phyloP scores from a whole-genome alignment of 2,797 vertebrate species.

The Hozukius guyotensis region DNA sequence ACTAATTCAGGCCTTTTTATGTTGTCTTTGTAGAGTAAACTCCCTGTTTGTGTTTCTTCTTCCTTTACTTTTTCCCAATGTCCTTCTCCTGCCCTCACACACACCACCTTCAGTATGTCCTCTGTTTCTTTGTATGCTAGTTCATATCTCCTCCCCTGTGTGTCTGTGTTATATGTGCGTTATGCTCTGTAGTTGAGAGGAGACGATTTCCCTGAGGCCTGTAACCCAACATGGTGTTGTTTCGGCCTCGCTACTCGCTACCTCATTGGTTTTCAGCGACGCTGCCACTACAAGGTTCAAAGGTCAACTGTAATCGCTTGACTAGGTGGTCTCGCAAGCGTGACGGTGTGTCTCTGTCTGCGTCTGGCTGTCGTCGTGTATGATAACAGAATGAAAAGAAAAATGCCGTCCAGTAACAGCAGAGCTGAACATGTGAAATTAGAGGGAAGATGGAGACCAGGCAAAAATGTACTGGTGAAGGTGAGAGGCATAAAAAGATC shows the following conservation, averaged over 20 bases:
- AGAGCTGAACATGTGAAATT: neutral
- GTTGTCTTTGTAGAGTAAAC: neutral
- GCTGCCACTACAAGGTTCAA: constrained; percentile 16
- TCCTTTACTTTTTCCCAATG: neutral
- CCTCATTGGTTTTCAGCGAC: neutral
- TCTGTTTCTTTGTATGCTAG: neutral
- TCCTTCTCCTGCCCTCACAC: neutral
- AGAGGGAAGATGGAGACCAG: neutral
- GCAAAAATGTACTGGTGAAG: too few species aligned
- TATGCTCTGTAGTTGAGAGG: constrained; percentile 2
- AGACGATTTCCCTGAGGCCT: constrained; percentile 6
- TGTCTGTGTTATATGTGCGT: neutral
- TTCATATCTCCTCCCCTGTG: neutral
- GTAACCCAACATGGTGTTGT: constrained; percentile 29
- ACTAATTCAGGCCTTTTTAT: neutral
- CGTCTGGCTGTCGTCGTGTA: neutral
- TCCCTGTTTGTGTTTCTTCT: neutral
- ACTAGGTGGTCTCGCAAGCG: constrained; percentile 8
- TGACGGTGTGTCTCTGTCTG: neutral
- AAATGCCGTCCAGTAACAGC: neutral
- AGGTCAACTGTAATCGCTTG: constrained; percentile 31
- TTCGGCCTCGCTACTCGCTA: neutral
- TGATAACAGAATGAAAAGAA: constrained; percentile 8
- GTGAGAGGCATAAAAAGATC: too few species aligned
- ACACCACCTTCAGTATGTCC: neutral